Evolutionary conservation across 2,113 vertebrate species (phyloP).

Genomic region (Tychaedon coryphoeus): DNA sequence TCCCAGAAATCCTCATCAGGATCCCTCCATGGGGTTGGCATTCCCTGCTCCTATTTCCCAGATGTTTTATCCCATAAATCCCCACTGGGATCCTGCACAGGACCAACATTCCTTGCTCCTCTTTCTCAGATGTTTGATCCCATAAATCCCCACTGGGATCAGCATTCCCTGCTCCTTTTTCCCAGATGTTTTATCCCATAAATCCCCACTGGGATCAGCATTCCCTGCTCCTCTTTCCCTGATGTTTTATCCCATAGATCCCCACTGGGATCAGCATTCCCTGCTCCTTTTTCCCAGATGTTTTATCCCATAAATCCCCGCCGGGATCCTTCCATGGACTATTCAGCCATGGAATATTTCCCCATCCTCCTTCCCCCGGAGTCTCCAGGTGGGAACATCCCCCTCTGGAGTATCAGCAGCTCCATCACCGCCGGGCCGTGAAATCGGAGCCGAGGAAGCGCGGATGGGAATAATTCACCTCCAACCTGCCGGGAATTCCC

Average conservation of each 20-base stretch:
- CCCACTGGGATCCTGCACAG: not conserved
- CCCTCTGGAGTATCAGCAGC: not conserved
- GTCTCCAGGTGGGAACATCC: not conserved
- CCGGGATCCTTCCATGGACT: fast-evolving
- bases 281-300: not conserved
- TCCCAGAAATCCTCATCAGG: no score
- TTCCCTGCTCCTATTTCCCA: no score
- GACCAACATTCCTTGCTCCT: not conserved
- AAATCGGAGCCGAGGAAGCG: not conserved
- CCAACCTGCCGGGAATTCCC: not conserved
- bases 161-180: not conserved
- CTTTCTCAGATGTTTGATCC: not conserved
- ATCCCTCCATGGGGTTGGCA: no score
- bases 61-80: not conserved
- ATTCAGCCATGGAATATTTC: not conserved
- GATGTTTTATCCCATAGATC: not conserved
- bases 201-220: not conserved
- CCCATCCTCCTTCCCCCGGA: not conserved
- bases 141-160: not conserved
- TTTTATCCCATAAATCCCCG: not conserved
- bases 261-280: not conserved
- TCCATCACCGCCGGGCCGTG: not conserved
- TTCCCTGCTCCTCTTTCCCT: not conserved
- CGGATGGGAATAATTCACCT: not conserved
- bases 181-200: not conserved